Percentiles rank a stretch among this genome's conserved stretches.
These are phyloP conservation scores for Oligia latruncula DNA, from an alignment of 2,888 invertebrate species.

Conservation along the genomic window DNA sequence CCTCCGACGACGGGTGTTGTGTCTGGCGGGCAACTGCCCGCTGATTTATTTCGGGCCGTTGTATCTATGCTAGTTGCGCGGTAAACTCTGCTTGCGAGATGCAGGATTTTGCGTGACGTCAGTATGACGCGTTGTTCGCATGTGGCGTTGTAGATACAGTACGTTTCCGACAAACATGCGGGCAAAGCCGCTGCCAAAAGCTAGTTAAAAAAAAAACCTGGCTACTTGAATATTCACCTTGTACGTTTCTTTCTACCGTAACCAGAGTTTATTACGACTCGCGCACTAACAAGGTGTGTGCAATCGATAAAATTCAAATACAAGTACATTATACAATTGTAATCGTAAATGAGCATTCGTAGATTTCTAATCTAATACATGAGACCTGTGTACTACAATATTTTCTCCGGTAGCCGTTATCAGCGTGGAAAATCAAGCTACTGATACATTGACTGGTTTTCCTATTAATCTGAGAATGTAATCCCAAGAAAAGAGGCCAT, in stretches of 20 bases:
- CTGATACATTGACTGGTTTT: slow-evolving; percentile 44
- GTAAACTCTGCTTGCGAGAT: too few relatives aligned
- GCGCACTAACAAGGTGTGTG: slow-evolving; percentile 48
- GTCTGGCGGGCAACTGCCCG: too few relatives aligned
- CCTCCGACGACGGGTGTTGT: too few relatives aligned
- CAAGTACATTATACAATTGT: slow-evolving; percentile 50
- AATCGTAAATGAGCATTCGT: slow-evolving; percentile 54
- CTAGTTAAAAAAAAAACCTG: slow-evolving; percentile 13
- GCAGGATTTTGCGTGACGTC: too few relatives aligned
- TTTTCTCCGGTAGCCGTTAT: slow-evolving; percentile 38
- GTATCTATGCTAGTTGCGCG: too few relatives aligned
- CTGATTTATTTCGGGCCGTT: too few relatives aligned
- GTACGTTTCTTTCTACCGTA: slow-evolving; percentile 33
- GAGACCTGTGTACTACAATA: slow-evolving; percentile 38
- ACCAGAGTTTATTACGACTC: slow-evolving; percentile 45
- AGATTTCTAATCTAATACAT: slow-evolving; percentile 49
- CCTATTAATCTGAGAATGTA: slow-evolving; percentile 25
- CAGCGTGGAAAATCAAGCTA: slow-evolving; percentile 37
- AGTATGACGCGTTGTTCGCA: too few relatives aligned
- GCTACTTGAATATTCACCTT: slow-evolving; percentile 28
- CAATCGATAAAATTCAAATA: slow-evolving; percentile 55
- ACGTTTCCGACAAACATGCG: not conserved
- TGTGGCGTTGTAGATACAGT: not conserved
- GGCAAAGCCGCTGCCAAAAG: not conserved
- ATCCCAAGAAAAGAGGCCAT: slow-evolving; percentile 34